Conservation (phyloP, 2,888 invertebrate species). For the Baccha elongata region DNA sequence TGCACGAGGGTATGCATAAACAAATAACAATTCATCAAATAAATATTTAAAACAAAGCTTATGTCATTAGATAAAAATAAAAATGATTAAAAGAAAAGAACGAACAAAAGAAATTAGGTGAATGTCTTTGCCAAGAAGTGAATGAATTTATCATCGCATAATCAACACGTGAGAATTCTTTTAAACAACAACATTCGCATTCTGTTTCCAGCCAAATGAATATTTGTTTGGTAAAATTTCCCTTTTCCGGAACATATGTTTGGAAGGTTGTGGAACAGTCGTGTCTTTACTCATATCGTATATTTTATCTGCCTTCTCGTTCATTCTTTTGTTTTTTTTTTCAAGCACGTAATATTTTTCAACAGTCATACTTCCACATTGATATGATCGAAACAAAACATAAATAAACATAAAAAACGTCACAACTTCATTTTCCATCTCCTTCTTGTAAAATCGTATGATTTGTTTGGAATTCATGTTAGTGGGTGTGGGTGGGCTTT, state of each 20-base stretch:
- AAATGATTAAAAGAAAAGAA: conserved; percentile 29
- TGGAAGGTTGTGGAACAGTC: conserved; percentile 5
- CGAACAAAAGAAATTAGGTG: not conserved
- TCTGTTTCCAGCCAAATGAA: conserved; percentile 54
- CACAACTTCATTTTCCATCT: conserved; percentile 73
- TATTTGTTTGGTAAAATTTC: conserved; percentile 29
- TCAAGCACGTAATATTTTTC: conserved; percentile 7
- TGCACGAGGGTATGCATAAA: conserved; percentile 12
- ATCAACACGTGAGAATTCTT: not conserved
- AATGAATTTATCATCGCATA: not conserved
- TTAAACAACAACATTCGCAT: not conserved
- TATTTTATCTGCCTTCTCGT: no score
- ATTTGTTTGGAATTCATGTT: conserved; percentile 71
- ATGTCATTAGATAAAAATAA: conserved; percentile 47
- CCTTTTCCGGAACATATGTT: conserved; percentile 23
- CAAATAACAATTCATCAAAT: conserved; percentile 8
- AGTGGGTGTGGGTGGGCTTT: conserved; percentile 5
- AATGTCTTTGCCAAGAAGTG: not conserved
- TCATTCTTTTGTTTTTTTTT: no score
- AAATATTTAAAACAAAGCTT: conserved; percentile 24
- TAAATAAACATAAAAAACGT: conserved; percentile 54
- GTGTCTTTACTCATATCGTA: no score
- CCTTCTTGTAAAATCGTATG: conserved; percentile 80
- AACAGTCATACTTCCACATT: not conserved
- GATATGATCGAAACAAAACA: conserved; percentile 52